Evolutionary conservation across 2,888 invertebrate genomes (phyloP).

Genomic region (Drosophila infuscata): DNA sequence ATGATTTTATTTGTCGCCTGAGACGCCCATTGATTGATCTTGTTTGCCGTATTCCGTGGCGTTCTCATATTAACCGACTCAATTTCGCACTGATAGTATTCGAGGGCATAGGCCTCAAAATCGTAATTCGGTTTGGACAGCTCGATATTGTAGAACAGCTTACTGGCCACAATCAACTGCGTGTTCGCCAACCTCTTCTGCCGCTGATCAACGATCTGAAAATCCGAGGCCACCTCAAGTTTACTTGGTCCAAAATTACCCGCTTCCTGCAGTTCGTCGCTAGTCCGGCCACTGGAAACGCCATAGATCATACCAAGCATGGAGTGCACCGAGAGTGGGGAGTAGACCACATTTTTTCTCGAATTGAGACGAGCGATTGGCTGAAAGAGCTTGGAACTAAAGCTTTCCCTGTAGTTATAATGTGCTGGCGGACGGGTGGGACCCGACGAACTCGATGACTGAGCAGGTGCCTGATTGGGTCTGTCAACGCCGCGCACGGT

Average conservation of each 20-base stretch:
- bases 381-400: constrained; percentile 67
- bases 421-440: constrained; percentile 46
- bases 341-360: constrained; percentile 72
- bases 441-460: background rate
- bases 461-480: background rate
- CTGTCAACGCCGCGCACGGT: constrained; percentile 5
- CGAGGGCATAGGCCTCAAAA: constrained; percentile 40
- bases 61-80: constrained; percentile 74
- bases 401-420: constrained; percentile 56
- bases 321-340: constrained; percentile 88
- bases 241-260: constrained; percentile 43
- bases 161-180: constrained; percentile 70
- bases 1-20: constrained; percentile 68
- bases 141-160: constrained; percentile 65
- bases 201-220: constrained; percentile 26
- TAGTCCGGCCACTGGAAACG: constrained; percentile 87
- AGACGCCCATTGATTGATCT: constrained; percentile 84
- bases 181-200: constrained; percentile 19
- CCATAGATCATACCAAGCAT: constrained; percentile 90
- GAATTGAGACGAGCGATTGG: constrained; percentile 41
- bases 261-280: constrained; percentile 58
- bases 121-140: constrained; percentile 34
- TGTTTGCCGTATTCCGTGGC: constrained; percentile 85
- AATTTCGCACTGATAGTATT: constrained; percentile 59
- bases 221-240: constrained; percentile 36